Base-by-base conservation (phyloP, 2,113 vertebrate species). In the Trochalopteron elliotii region DNA sequence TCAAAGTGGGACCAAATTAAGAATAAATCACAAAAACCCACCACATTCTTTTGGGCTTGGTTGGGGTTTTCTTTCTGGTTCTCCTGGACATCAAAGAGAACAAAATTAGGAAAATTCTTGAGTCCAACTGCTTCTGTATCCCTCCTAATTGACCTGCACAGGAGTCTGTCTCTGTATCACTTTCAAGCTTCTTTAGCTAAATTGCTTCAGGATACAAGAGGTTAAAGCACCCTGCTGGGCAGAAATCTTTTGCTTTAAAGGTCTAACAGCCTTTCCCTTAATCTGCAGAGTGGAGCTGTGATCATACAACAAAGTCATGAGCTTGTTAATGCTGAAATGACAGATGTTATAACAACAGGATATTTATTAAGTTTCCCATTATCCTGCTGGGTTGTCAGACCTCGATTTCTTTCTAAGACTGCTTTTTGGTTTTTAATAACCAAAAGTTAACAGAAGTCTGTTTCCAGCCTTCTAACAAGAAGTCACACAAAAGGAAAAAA, bases 281-380 rank as follows among this genome's bases (percentile, higher is more conserved):
- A 85, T 89, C 86, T 84, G 55, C 86, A 74, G 74, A 63, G 60
- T 22, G 68, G 63, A 78, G 67, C 84, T 87, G 84, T 42, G 39
- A 45, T 89, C 83, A 42, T 39, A 83, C 57, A 71, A 82, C 77
- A 72, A 75, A 59, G 49, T 83, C 79, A 35, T 82, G 88, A 91
- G 92, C 56, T 76, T 65, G 77, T 94, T 91, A 91, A 91, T 87
- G 55, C 67, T 88, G 37, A 64, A 83, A 78, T 83, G 63, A 90
- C 72, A 75, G 93, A 84, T 77, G 76, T 80, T 86, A 81, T 71
- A 96, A 96, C 93, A 93, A 96, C 95, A 71, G 50, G 39, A 69
- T 84, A 94, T 97, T 97, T 95, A 93, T 82, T 91, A 95, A 92
- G 89, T 59, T 42, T 94, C 87, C 63, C 55, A 80, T 72, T 79